Evolutionary conservation across 2,113 vertebrate genomes (phyloP).

Genomic region (Mus musculus): DNA sequence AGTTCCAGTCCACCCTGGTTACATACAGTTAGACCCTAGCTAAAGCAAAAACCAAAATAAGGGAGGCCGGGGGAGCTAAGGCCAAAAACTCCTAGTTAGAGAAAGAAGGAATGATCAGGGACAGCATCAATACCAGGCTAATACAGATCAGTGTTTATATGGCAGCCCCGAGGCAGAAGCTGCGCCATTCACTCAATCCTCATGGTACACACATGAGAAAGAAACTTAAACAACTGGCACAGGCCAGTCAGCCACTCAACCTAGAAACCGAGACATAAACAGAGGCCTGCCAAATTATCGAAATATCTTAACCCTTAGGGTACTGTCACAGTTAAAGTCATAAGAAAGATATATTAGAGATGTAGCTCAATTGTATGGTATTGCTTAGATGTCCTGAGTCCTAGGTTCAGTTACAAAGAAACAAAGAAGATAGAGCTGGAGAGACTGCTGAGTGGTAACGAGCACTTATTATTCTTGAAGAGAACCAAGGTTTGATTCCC

Average conservation of each 20-base stretch:
- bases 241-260: background rate
- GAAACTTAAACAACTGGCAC: background rate
- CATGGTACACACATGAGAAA: background rate
- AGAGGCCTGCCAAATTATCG: background rate
- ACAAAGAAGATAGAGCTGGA: background rate
- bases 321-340: slow-evolving; percentile 8
- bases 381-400: background rate
- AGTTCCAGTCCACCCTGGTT: background rate
- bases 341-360: background rate
- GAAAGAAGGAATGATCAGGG: background rate
- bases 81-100: background rate
- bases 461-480: background rate
- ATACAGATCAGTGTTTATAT: background rate
- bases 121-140: background rate
- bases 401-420: background rate
- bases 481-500: background rate
- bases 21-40: background rate
- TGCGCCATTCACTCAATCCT: background rate
- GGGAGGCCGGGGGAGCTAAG: background rate
- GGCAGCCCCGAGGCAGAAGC: background rate
- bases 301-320: background rate
- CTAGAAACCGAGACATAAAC: slow-evolving; percentile 42
- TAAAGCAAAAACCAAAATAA: background rate
- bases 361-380: background rate
- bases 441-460: background rate